These are phyloP conservation scores for Osmoderma eremita DNA, from an alignment of 2,888 invertebrate species.

Conservation along the genomic window DNA sequence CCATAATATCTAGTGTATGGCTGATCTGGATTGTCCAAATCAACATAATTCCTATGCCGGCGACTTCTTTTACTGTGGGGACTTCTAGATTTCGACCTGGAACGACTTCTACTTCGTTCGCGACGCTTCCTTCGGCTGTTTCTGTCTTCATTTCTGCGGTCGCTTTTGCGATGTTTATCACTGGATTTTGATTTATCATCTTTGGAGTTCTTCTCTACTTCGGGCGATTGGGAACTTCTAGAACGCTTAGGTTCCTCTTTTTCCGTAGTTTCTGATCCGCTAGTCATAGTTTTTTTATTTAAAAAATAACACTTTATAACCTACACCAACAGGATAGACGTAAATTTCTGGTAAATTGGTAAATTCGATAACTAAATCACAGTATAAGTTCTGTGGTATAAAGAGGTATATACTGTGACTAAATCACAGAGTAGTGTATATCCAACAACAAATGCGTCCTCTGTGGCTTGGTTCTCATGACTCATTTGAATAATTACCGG, in stretches of 20 bases:
- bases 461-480: too few relatives aligned
- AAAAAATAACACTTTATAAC: too few relatives aligned
- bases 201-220: slow-evolving; percentile 7
- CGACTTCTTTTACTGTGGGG: slow-evolving; percentile 34
- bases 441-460: too few relatives aligned
- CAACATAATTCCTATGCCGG: slow-evolving; percentile 41
- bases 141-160: slow-evolving; percentile 28
- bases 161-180: slow-evolving; percentile 16
- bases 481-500: too few relatives aligned
- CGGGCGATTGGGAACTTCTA: slow-evolving; percentile 15
- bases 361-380: too few relatives aligned
- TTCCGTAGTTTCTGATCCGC: slow-evolving; percentile 23
- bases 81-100: slow-evolving; percentile 41
- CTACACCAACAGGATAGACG: too few relatives aligned
- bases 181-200: slow-evolving; percentile 1
- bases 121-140: slow-evolving; percentile 21
- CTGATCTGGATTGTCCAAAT: slow-evolving; percentile 45
- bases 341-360: too few relatives aligned
- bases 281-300: slow-evolving; percentile 18
- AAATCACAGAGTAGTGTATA: too few relatives aligned
- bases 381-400: too few relatives aligned
- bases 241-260: slow-evolving; percentile 29
- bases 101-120: slow-evolving; percentile 33
- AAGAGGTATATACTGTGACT: too few relatives aligned
- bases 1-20: slow-evolving; percentile 58